Base-by-base conservation (phyloP, 2,888 invertebrate genomes). In the Uropetala carovei region DNA sequence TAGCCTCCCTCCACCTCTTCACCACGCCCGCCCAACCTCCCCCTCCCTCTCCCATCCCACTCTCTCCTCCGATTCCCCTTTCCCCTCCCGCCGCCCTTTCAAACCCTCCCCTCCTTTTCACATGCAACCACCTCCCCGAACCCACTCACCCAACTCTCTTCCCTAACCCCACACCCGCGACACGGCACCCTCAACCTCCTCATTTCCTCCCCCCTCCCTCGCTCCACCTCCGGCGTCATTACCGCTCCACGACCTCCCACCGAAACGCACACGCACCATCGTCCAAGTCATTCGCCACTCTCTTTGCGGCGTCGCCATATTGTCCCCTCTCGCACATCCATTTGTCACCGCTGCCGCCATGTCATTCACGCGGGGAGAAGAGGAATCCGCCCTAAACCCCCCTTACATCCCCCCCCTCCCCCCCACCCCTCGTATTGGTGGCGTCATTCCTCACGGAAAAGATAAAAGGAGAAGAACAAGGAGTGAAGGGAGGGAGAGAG, bases 231-330 rank as follows among this genome's bases (percentile, higher is more conserved):
- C 64, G 7, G 8, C 18, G 82, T 82, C 82, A 82, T 43, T 43
- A 43, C 82, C 18, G n/a, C 7, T 8, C 64, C 64, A 64, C 75
- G 75, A 18, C n/a, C 27, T 84, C 84, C 30, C 82, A n/a, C 56
- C 68, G 22, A 68, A 68, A 16, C 68, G 68, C 68, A 68, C 75
- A 75, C 75, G 75, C 75, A 75, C 75, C 75, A 27, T 14, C 85
- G 57, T 85, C 58, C 58, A 18, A 68, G 68, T 43, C 56, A 56
- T n/a, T 56, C 43, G n/a, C 84, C 84, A 84, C 84, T 84, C 56
- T 56, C 84, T 85, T 85, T 57, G 85, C 85, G 85, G 58, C 85
- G 85, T 7, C 85, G 85, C 85, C 85, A 85, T 85, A 85, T 85
- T 85, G 85, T 58, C 57, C 85, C 56, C 84, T 56, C 43, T 58